Conservation (phyloP, 2,797 vertebrate species). For the Cryptoprocta ferox region DNA sequence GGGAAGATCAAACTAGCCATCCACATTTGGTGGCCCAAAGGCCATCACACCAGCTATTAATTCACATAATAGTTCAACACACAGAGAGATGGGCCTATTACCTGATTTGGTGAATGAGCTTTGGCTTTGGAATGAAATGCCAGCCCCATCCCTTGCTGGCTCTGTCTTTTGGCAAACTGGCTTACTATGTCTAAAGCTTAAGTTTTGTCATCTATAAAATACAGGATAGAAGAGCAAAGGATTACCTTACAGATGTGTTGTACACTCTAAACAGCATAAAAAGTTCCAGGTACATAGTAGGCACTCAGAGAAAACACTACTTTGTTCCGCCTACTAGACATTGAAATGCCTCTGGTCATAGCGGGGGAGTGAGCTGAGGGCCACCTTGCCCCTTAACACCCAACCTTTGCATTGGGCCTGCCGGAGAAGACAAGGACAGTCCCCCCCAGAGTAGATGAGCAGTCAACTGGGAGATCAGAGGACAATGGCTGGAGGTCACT, state of each 20-base stretch:
- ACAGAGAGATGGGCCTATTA: not conserved
- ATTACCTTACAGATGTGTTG: not conserved
- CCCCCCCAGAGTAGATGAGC: not conserved
- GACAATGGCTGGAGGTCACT: rapidly evolving
- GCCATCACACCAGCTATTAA: not conserved
- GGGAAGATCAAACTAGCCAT: not conserved
- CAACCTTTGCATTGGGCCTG: not conserved
- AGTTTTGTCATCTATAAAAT: not conserved
- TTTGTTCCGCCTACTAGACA: not conserved
- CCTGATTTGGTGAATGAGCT: not conserved
- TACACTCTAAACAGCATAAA: not conserved
- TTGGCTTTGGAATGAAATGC: not conserved
- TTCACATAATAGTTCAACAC: rapidly evolving
- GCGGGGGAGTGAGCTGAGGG: rapidly evolving
- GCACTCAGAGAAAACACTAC: not conserved
- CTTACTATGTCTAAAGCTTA: not conserved
- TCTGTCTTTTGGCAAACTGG: not conserved
- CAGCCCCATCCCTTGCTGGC: not conserved
- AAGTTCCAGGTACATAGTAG: not conserved
- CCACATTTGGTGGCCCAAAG: too few species aligned
- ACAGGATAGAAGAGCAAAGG: not conserved
- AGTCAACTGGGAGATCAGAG: not conserved
- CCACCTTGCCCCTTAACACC: not conserved
- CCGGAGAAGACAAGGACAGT: not conserved
- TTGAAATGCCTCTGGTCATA: not conserved